phyloP scores from a whole-genome alignment of 64 coral and sea anemone genomes.

The Actinia equina region DNA sequence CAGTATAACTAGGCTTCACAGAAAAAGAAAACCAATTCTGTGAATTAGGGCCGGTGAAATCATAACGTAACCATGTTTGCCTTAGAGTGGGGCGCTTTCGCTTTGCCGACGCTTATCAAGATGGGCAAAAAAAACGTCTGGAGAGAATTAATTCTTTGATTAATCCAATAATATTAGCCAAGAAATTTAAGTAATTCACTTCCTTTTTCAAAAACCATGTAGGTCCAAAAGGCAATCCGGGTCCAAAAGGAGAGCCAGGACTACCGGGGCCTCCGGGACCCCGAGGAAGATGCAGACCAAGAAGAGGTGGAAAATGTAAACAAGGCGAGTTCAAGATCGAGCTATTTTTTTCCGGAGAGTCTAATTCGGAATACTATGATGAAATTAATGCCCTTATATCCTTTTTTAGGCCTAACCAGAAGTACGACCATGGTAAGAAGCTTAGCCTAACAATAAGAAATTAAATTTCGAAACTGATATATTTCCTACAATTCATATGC shows the following conservation, averaged over 20 bases:
- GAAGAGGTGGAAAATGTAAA: conserved; percentile 1
- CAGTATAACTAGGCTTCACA: background rate
- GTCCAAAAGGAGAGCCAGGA: conserved; percentile 20
- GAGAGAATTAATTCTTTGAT: background rate
- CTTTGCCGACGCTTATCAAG: no score
- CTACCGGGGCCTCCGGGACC: conserved; percentile 19
- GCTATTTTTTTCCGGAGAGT: background rate
- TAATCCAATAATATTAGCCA: background rate
- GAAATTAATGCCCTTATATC: background rate
- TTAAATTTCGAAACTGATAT: no score
- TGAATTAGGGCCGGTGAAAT: no score
- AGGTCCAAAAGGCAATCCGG: conserved; percentile 9
- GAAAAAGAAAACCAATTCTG: background rate
- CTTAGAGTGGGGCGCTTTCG: no score
- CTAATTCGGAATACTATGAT: background rate
- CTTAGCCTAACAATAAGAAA: no score
- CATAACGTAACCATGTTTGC: no score
- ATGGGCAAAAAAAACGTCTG: background rate
- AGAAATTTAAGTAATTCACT: background rate
- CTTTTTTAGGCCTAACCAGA: background rate
- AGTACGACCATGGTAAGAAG: background rate
- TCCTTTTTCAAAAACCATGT: background rate
- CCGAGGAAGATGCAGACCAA: conserved; percentile 11
- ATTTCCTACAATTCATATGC: no score
- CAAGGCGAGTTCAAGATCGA: background rate